Percentiles rank a stretch among this genome's conserved stretches.
Conservation (phyloP, 2,797 vertebrate genomes). For the Epinephelus awoara region DNA sequence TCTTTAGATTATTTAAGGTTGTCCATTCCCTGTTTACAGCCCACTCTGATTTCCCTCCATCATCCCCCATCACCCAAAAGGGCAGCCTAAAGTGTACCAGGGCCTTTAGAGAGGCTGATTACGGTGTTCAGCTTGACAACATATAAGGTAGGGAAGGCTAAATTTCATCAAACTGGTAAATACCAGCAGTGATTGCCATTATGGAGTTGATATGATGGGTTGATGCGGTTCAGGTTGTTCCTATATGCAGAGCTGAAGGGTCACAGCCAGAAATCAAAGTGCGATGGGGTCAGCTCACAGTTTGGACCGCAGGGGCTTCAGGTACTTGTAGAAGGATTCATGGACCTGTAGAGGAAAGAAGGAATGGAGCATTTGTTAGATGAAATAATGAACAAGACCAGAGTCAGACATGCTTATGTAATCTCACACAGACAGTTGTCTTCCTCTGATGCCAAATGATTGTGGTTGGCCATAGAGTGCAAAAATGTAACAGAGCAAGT, state of each 20-base stretch:
- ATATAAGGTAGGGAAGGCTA: not conserved
- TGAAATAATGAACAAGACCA: not conserved
- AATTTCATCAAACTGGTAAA: conserved; percentile 16
- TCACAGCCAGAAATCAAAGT: conserved; percentile 17
- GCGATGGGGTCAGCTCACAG: conserved; percentile 84
- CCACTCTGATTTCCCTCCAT: not conserved
- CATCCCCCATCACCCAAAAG: not conserved
- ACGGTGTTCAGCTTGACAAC: conserved; percentile 8
- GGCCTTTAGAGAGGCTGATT: not conserved
- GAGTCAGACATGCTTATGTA: not conserved
- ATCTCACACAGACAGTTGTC: not conserved
- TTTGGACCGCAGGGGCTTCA: conserved; percentile 94
- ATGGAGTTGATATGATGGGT: conserved; percentile 5
- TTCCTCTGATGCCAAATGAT: not conserved
- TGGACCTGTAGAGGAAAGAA: conserved; percentile 88
- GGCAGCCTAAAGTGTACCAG: not conserved
- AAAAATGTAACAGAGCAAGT: not conserved
- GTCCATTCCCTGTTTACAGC: not conserved
- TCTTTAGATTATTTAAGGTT: not conserved
- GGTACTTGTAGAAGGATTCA: conserved; percentile 93
- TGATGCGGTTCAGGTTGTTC: conserved; percentile 24
- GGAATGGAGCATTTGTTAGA: not conserved
- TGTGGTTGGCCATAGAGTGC: not conserved
- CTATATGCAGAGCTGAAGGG: conserved; percentile 1
- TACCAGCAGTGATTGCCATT: conserved; percentile 18